Evolutionary conservation across 2,797 vertebrate genomes (phyloP).

Genomic region (Threskiornis aethiopicus): DNA sequence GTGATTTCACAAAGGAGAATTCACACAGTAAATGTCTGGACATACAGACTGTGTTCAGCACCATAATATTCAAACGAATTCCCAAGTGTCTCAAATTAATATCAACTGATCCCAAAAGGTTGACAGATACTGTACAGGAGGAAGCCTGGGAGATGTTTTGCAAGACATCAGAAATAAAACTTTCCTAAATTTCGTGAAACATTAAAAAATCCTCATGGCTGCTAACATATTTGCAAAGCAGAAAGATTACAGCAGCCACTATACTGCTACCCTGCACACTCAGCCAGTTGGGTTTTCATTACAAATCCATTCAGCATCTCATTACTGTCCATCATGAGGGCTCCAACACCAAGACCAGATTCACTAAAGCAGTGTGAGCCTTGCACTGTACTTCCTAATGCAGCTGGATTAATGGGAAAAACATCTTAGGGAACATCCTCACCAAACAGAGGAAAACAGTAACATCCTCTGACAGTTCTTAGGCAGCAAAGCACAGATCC

Average conservation of each 20-base stretch:
- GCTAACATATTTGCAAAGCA: not conserved
- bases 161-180: not conserved
- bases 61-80: not conserved
- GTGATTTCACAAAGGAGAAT: not conserved
- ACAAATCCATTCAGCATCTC: not conserved
- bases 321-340: not conserved
- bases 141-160: not conserved
- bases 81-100: not conserved
- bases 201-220: not conserved
- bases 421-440: constrained; percentile 23
- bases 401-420: not conserved
- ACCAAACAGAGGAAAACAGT: not conserved
- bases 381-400: not conserved
- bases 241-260: not conserved
- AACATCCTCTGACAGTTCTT: constrained; percentile 26
- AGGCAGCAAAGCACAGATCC: constrained; percentile 12
- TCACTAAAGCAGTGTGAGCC: not conserved
- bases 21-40: not conserved
- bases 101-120: not conserved
- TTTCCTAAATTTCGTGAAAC: not conserved
- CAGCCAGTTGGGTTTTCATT: not conserved
- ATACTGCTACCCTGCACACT: not conserved
- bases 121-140: not conserved
- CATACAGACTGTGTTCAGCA: not conserved
- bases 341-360: not conserved